Base-by-base conservation (phyloP, 1,140 invertebrate genomes). In the Heliconius hewitsoni region DNA sequence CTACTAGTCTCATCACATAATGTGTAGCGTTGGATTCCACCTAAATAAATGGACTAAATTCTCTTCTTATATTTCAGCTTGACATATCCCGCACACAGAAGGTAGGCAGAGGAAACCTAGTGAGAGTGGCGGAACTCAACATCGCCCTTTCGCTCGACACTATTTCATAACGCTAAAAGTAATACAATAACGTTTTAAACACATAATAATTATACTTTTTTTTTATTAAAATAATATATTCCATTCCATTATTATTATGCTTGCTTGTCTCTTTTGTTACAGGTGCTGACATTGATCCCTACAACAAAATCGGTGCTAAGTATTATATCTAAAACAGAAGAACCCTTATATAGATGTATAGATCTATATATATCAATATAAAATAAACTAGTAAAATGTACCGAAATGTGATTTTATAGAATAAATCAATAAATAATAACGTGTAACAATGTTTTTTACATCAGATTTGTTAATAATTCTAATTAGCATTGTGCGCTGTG, bases 401-500 rank as follows among this genome's bases (percentile, higher is more conserved):
- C 9, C 23, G 60, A 66, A 66, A 66, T 66, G 55, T 57, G 55
- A 57, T 57, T 57, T 57, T 57, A 23, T 57, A 9, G 8, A 9
- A n/a, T 23, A 8, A n/a, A 30, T 27, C 11, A 66, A 66, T 30
- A 5, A 66, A 66, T 16, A 66, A 30, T 6, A 37, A 13, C 3
- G 60, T 30, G 23, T 30, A 6, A 66, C 60, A 66, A 66, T 66
- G 60, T 66, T 27, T 66, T 66, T 66, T 16, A 66, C 23, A 66
- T 13, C 30, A 66, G 8, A 27, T 66, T 66, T 23, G 60, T 30
- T 66, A 27, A 66, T 27, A 3, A 23, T 66, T 16, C 3, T 66
- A 13, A 16, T 16, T 1, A 16, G 11, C 39, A n/a, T 71, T 18
- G 23, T 74, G 57, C 87, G 86, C 13, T 42, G 57, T 60, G 88